Evolutionary conservation across 2,113 vertebrate genomes (phyloP).

Genomic region (Macquaria australasica): DNA sequence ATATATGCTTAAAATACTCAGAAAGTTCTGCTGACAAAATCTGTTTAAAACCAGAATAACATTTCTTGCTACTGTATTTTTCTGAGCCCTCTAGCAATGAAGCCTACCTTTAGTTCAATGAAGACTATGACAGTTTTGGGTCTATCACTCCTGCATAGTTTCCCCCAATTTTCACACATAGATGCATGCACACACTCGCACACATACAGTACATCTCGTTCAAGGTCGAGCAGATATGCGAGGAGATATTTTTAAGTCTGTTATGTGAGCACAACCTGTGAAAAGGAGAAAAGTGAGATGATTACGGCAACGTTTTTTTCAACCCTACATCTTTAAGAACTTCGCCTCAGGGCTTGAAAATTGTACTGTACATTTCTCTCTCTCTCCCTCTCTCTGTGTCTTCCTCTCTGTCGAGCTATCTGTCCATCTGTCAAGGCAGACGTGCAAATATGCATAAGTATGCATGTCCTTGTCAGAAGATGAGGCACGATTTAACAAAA

Average conservation of each 20-base stretch:
- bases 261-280: constrained; percentile 45
- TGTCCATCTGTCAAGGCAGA: constrained; percentile 49
- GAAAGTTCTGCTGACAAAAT: background rate
- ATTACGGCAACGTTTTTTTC: constrained; percentile 32
- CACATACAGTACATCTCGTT: constrained; percentile 23
- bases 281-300: constrained; percentile 42
- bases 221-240: constrained; percentile 5
- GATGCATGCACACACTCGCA: constrained; percentile 9
- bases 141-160: constrained; percentile 7
- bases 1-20: background rate
- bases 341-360: constrained; percentile 19
- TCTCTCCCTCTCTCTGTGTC: constrained; percentile 8
- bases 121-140: constrained; percentile 25
- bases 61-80: background rate
- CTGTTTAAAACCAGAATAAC: background rate
- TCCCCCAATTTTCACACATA: constrained; percentile 5
- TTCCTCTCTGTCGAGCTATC: constrained; percentile 16
- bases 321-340: constrained; percentile 29
- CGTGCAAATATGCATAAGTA: constrained; percentile 35
- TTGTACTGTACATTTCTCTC: constrained; percentile 13
- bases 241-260: constrained; percentile 48
- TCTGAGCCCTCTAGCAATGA: background rate
- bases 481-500: constrained; percentile 12
- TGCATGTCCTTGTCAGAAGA: constrained; percentile 37
- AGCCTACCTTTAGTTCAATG: constrained; percentile 28